These are phyloP conservation scores for Taxidea taxus DNA, from an alignment of 2,113 vertebrate species.

Conservation along the genomic window DNA sequence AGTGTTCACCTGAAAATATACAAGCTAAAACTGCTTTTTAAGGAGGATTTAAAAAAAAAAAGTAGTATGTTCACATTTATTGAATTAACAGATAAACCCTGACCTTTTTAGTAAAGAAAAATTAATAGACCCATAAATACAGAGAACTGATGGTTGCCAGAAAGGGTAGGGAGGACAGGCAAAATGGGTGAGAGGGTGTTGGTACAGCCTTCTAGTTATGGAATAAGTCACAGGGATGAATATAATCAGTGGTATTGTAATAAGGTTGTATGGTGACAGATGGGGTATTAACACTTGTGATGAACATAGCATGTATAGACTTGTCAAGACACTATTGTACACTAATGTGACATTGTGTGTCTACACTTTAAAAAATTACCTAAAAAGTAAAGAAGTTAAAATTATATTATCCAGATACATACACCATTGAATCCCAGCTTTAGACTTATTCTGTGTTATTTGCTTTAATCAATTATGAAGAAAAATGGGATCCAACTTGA, in stretches of 20 bases:
- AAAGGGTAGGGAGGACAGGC: background rate
- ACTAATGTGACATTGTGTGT: background rate
- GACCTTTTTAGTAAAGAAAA: background rate
- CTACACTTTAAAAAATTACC: background rate
- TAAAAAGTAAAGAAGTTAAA: background rate
- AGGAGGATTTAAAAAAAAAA: background rate
- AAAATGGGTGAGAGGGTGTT: background rate
- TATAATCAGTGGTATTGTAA: background rate
- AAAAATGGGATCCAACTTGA: background rate
- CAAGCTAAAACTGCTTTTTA: background rate
- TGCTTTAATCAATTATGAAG: background rate
- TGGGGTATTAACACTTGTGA: background rate
- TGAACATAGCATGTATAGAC: background rate
- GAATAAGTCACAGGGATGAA: background rate
- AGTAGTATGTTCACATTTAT: background rate
- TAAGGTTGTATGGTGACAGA: background rate
- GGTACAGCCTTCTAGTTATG: background rate
- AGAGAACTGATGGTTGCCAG: background rate
- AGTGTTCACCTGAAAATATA: background rate
- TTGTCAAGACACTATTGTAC: background rate
- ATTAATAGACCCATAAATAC: background rate
- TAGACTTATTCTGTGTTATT: background rate
- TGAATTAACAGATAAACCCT: background rate
- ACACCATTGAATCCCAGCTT: background rate
- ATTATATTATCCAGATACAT: background rate